Evolutionary conservation across 2,113 vertebrate genomes (phyloP).

Genomic region (Stigmatopora argus): DNA sequence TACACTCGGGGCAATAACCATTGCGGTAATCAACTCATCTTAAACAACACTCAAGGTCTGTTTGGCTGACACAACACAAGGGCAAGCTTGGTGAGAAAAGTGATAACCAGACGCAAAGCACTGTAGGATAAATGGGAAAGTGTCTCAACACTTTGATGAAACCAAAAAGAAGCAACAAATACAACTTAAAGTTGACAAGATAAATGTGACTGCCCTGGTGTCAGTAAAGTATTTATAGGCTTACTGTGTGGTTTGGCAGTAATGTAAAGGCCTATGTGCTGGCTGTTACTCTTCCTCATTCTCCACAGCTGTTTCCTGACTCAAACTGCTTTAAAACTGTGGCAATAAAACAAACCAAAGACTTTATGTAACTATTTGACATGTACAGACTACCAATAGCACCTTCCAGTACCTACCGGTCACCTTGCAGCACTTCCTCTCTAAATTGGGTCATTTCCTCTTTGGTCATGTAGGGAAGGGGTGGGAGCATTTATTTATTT

Average conservation of each 20-base stretch:
- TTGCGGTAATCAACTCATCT: background rate
- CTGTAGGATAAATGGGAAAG: too few species aligned
- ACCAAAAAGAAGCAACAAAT: background rate
- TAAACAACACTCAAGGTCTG: background rate
- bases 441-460: slow-evolving; percentile 70
- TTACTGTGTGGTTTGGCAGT: slow-evolving; percentile 34
- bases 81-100: background rate
- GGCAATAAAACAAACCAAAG: slow-evolving; percentile 53
- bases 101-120: background rate
- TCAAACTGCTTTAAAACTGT: slow-evolving; percentile 68
- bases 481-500: background rate
- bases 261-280: slow-evolving; percentile 37
- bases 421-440: slow-evolving; percentile 74
- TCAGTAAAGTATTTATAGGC: slow-evolving; percentile 26
- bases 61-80: background rate
- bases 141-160: too few species aligned
- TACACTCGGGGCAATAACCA: too few species aligned
- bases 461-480: slow-evolving; percentile 39
- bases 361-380: slow-evolving; percentile 15
- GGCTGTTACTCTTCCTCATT: slow-evolving; percentile 48
- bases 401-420: slow-evolving; percentile 64
- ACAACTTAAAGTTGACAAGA: background rate
- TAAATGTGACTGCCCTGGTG: background rate
- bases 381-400: slow-evolving; percentile 17
- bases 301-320: slow-evolving; percentile 75